These are phyloP conservation scores for Carcina quercana DNA, from an alignment of 2,888 invertebrate species.

Conservation along the genomic window DNA sequence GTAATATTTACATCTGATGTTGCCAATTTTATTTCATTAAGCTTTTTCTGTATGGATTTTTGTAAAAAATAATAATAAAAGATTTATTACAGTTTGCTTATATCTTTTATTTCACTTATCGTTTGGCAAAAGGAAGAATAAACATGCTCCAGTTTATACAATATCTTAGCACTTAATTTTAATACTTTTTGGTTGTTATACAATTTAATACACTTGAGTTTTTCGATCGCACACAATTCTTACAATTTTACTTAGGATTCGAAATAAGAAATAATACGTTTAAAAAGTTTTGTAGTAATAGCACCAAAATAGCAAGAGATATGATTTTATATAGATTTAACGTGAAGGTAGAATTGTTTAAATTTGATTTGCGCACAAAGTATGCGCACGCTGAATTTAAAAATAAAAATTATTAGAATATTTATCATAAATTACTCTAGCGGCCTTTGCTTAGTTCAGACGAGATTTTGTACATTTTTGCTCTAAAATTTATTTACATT, in stretches of 20 bases:
- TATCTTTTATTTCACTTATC: slow-evolving; percentile 61
- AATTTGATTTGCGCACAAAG: no score
- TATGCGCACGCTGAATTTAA: no score
- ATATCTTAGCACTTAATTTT: slow-evolving; percentile 35
- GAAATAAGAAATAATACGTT: neutral
- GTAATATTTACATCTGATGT: no score
- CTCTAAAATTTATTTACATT: slow-evolving; percentile 28
- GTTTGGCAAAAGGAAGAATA: slow-evolving; percentile 69
- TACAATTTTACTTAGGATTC: slow-evolving; percentile 6
- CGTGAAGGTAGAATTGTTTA: no score
- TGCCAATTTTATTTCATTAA: no score
- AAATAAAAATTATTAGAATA: neutral
- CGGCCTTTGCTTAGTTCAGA: slow-evolving; percentile 20
- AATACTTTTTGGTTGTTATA: slow-evolving; percentile 71
- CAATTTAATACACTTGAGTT: slow-evolving; percentile 24
- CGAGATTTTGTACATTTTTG: slow-evolving; percentile 30
- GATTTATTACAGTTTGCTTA: no score
- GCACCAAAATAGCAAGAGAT: slow-evolving; percentile 60
- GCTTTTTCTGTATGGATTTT: no score
- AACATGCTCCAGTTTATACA: slow-evolving; percentile 39
- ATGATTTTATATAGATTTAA: slow-evolving; percentile 22
- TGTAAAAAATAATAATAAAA: no score
- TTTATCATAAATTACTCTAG: neutral
- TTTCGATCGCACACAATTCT: slow-evolving; percentile 10
- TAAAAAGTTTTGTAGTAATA: slow-evolving; percentile 34